Evolutionary conservation across 2,888 invertebrate species (phyloP).

Genomic region (Dinocampus coccinellae): DNA sequence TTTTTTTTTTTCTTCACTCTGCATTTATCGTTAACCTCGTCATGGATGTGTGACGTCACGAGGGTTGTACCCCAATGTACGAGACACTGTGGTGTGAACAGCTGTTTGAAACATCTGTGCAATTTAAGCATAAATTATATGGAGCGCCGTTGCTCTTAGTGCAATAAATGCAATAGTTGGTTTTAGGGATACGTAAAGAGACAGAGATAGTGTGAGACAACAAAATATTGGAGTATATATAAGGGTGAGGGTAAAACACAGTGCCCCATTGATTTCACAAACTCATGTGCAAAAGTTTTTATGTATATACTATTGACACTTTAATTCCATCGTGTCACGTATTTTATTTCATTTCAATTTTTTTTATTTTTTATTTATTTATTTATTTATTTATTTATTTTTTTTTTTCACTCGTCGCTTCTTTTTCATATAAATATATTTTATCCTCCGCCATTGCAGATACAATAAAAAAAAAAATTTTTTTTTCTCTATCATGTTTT

Average conservation of each 20-base stretch:
- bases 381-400: slow-evolving; percentile 1
- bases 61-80: slow-evolving; percentile 43
- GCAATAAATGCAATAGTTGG: slow-evolving; percentile 48
- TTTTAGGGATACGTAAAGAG: neutral
- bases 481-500: slow-evolving; percentile 8
- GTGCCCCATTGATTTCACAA: neutral
- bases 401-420: no score
- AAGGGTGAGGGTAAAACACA: neutral
- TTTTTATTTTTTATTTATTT: slow-evolving; percentile 7
- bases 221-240: neutral
- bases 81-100: slow-evolving; percentile 46
- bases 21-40: slow-evolving; percentile 28
- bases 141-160: slow-evolving; percentile 36
- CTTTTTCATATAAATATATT: no score
- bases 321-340: slow-evolving; percentile 27
- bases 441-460: neutral
- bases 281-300: slow-evolving; percentile 31
- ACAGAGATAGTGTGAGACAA: neutral
- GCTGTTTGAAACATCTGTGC: slow-evolving; percentile 63
- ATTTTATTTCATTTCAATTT: slow-evolving; percentile 14
- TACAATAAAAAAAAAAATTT: neutral
- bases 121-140: slow-evolving; percentile 53
- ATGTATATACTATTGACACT: slow-evolving; percentile 34
- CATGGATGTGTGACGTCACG: slow-evolving; percentile 54
- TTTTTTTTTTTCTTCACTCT: slow-evolving; percentile 7